These are phyloP conservation scores for Sarcophaga peregrina DNA, from an alignment of 1,140 invertebrate genomes.

Conservation along the genomic window DNA sequence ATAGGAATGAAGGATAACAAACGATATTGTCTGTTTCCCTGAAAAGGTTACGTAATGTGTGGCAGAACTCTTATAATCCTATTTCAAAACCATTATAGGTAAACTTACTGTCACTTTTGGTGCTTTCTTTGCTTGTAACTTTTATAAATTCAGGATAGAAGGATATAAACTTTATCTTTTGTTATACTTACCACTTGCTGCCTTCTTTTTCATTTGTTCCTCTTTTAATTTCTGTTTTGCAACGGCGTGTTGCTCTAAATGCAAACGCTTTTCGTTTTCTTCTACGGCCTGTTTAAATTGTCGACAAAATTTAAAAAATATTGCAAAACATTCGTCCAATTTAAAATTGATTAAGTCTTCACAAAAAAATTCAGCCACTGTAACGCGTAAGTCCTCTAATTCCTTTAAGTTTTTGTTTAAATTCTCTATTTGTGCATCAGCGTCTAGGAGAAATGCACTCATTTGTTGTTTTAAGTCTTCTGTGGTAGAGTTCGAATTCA, in stretches of 20 bases:
- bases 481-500: conserved; percentile 80
- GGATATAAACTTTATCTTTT: too few species aligned
- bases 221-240: conserved; percentile 79
- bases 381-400: conserved; percentile 80
- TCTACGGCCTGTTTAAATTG: conserved; percentile 84
- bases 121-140: too few species aligned
- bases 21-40: too few species aligned
- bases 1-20: too few species aligned
- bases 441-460: conserved; percentile 87
- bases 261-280: conserved; percentile 81
- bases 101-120: too few species aligned
- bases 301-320: conserved; percentile 86
- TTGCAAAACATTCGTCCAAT: conserved; percentile 94
- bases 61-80: too few species aligned
- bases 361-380: conserved; percentile 93
- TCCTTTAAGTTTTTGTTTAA: conserved; percentile 84
- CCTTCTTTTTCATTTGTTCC: conserved; percentile 75
- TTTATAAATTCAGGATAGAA: too few species aligned
- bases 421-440: conserved; percentile 80
- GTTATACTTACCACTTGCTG: too few species aligned
- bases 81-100: too few species aligned
- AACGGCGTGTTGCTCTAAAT: conserved; percentile 85
- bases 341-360: conserved; percentile 92
- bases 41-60: too few species aligned
- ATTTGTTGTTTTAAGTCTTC: conserved; percentile 88